Percentiles rank a stretch among this genome's conserved stretches.
Evolutionary conservation across 2,113 vertebrate genomes (phyloP).

Genomic region (Cinclus mexicanus): DNA sequence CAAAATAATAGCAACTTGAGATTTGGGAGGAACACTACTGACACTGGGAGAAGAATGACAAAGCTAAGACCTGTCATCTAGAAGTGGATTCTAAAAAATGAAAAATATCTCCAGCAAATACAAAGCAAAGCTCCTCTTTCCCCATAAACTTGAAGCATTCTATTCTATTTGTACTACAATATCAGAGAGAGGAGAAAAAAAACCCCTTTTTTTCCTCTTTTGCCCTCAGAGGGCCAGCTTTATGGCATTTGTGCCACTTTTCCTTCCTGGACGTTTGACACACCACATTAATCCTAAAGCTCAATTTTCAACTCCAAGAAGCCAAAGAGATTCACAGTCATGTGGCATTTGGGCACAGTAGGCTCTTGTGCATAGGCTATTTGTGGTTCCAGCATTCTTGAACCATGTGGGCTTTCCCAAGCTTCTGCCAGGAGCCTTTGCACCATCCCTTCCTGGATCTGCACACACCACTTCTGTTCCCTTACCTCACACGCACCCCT

Average conservation of each 20-base stretch:
- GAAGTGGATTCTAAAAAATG: neutral
- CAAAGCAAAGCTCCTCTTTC: neutral
- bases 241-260: neutral
- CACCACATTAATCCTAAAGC: neutral
- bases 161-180: neutral
- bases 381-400: neutral
- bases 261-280: neutral
- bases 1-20: neutral
- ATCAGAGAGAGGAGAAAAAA: neutral
- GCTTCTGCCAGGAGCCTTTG: neutral
- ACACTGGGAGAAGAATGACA: neutral
- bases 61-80: neutral
- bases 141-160: neutral
- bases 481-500: neutral
- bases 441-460: neutral
- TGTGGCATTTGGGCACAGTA: neutral
- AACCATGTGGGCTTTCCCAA: neutral
- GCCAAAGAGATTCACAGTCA: neutral
- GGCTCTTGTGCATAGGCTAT: neutral
- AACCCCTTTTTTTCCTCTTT: neutral
- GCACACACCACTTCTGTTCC: neutral
- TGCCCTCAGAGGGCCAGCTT: neutral
- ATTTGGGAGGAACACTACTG: neutral
- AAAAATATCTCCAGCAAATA: neutral
- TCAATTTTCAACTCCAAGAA: neutral